Evolutionary conservation across 2,888 invertebrate species (phyloP), one percentile per base, ranked within the genome.

Genomic region (Erebia ligea): DNA sequence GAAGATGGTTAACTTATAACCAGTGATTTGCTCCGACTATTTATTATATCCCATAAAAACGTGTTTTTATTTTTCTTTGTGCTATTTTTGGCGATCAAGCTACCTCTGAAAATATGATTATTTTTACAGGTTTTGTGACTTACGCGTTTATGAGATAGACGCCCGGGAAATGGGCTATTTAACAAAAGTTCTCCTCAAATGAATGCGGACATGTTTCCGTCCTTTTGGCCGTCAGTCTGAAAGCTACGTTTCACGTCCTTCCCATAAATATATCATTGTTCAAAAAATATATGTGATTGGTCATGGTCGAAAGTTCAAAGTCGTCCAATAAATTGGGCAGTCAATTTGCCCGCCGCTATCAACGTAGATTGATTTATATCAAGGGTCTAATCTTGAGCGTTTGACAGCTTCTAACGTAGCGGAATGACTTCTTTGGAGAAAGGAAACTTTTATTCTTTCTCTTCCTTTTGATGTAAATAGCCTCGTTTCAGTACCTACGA

Each of bases 291-390:
- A 48, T 19, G 45, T 21, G 5, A 48, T 62, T 48, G 62, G 21
- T 34, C 34, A 34, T 48, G 62, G 62, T 48, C 48, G 13, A 62
- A 62, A 62, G 62, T 62, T 45, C 62, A 50, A 59, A 67, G 59
- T 50, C 19, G 58, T 67, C 17, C 59, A 67, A 67, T 52, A 67
- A 67, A 67, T 50, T 67, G 58, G 59, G 19, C 62, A 59, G 67
- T 61, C 67, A 67, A 67, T 67, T 67, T 67, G 67, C 67, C 48
- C 45, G 59, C 57, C 59, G 48, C 58, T 50, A 59, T 59, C 67
- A 64, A 25, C 63, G 68, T 71, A 59, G 71, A 71, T 71, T 71
- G 71, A 71, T 71, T 71, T 71, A 71, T 71, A 71, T 68, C 71
- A 71, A 64, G 59, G 71, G 67, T 68, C 67, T 71, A 68, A 71